Evolutionary conservation across 2,113 vertebrate species (phyloP), one percentile per base, ranked within the genome.

Genomic region (Diglossa brunneiventris): DNA sequence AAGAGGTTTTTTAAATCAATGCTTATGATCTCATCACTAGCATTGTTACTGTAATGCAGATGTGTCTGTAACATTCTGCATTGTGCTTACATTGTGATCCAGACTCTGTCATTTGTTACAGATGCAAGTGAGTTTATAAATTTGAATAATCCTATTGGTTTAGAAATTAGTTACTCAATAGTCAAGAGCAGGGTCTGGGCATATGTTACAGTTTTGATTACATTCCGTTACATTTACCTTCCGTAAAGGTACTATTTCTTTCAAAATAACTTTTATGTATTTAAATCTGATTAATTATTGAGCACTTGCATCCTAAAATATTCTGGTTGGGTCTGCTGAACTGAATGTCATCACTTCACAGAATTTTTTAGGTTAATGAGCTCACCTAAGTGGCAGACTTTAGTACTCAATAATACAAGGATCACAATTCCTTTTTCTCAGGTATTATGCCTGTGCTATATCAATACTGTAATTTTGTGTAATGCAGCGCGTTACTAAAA

Each of bases 1-100:
- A 80, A 92, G 87, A 83, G 85, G 24, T 47, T 85, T 95, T 94
- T 90, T 77, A 27, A 77, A 61, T 89, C 42, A 50, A 18, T 87
- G 19, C 23, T 87, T 79, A 61, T 11, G 21, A 69, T 95, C 87
- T 82, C 9, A 73, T 92, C 66, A n/a, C 27, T 63, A 12, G 46
- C 5, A 0, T 76, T 79, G 35, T 53, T 92, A 28, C 49, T 39
- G 0, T 83, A 79, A 69, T 1, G 4, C 37, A 50, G 82, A 96
- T 24, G 12, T 49, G 33, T 24, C 47, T 55, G 44, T 73, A 79
- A 52, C 23, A 15, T 85, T 89, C 53, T 69, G 47, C 67, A 58
- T 37, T 5, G 2, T 5, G 4, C 53, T 92, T 72, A 37, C 23
- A 2, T 42, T 80, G 41, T 55, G 62, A n/a, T 58, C 20, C 16